Evolutionary conservation across 2,797 vertebrate genomes (phyloP), one percentile per base, ranked within the genome.

Genomic region (Varecia variegata): DNA sequence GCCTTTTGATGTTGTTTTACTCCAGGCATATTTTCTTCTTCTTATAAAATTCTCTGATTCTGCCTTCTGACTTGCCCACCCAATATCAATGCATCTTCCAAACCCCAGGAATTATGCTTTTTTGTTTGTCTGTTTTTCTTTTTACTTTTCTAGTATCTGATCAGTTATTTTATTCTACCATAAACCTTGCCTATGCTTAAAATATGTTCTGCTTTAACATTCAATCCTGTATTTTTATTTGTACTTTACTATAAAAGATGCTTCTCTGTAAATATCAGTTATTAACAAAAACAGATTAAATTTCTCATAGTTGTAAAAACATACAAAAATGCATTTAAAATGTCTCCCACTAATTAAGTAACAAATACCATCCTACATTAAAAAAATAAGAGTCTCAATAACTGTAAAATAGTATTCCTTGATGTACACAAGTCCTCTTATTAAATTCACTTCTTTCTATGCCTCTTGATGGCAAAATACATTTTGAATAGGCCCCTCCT

Each of bases 61-160:
- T 71, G 10, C 4, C 17, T 86, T 80, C 25, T 35, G 52, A 62
- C 15, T 70, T 71, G 30, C 5, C 11, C 45, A 12, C 5, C 7
- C 18, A 45, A 1, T 23, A 35, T 45, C 60, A 23, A 0, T 38
- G 7, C 4, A 17, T 17, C 21, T 32, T 40, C 0, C 7, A 4
- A 47, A 21, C 43, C 8, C 25, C 15, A 80, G 32, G 0, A 40
- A 18, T 47, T n/a, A 45, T 4, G 0, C 0, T 3, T 13, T 70
- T 10, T 35, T 68, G n/a, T 8, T n/a, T 20, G n/a, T 8, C 18
- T 20, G 4, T 5, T 50, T 40, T 68, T 17, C 56, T 13, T 52
- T 50, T 32, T 13, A 9, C 23, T 73, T 68, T 4, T 18, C 7
- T 74, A 32, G 7, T 54, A 54, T 45, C 17, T 81, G 38, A 70